A percentile compares a stretch with the other conserved stretches of the same genome.
phyloP scores from a whole-genome alignment of 2,113 vertebrate genomes.

The Zosterops lateralis region DNA sequence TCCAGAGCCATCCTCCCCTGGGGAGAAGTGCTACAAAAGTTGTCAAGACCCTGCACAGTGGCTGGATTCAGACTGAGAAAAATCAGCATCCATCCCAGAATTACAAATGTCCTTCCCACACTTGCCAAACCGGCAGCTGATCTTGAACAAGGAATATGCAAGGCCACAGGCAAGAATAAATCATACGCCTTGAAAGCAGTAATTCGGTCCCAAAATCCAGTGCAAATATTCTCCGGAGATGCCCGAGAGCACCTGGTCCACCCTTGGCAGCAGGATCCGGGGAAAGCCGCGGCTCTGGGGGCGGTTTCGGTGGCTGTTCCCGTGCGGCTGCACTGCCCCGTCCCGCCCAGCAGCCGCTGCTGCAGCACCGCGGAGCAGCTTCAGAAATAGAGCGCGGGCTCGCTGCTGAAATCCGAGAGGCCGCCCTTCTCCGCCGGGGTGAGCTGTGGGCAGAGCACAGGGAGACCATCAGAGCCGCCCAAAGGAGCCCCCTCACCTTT shows the following conservation, averaged over 20 bases:
- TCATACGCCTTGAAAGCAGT: neutral
- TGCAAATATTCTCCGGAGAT: constrained; percentile 17
- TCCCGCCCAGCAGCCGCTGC: constrained; percentile 29
- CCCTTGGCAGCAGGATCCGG: constrained; percentile 15
- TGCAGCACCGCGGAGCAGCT: neutral
- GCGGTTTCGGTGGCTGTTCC: neutral
- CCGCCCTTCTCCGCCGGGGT: constrained; percentile 87
- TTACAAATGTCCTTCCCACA: neutral
- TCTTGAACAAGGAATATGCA: constrained; percentile 52
- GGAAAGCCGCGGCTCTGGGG: rapidly evolving
- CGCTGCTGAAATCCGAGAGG: constrained; percentile 92
- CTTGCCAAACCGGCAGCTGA: neutral
- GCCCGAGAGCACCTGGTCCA: neutral
- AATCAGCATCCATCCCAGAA: neutral
- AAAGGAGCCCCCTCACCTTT: neutral
- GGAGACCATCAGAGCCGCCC: neutral
- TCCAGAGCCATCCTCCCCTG: neutral
- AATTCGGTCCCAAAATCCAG: constrained; percentile 36
- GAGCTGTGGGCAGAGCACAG: constrained; percentile 76
- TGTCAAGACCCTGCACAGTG: neutral
- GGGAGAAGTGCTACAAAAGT: neutral
- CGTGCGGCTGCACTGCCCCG: neutral
- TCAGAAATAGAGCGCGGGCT: constrained; percentile 96
- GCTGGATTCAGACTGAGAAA: neutral
- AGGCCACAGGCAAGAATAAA: constrained; percentile 50